phyloP scores from a whole-genome alignment of 2,113 vertebrate species.

The Aviceda subcristata region DNA sequence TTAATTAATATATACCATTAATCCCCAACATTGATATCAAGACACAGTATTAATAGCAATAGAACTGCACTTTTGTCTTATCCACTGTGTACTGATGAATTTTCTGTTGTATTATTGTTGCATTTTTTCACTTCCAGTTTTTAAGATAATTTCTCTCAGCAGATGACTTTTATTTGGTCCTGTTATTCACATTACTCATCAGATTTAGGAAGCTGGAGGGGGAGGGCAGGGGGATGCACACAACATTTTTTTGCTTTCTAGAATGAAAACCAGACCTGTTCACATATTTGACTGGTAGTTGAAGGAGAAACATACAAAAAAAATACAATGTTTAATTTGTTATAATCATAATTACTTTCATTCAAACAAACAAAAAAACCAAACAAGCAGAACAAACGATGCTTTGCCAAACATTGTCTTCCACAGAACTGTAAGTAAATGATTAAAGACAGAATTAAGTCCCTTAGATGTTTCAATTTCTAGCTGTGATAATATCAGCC shows the following conservation, averaged over 20 bases:
- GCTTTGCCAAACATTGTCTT: conserved; percentile 27
- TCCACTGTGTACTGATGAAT: not conserved
- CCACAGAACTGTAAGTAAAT: conserved; percentile 9
- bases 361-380: conserved; percentile 25
- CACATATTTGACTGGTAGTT: not conserved
- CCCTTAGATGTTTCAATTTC: not conserved
- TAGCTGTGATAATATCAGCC: conserved; percentile 31
- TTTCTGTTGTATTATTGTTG: not conserved
- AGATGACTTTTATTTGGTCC: not conserved
- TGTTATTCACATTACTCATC: not conserved
- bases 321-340: conserved; percentile 37
- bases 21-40: not conserved
- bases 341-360: conserved; percentile 41
- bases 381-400: conserved; percentile 2
- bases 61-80: not conserved
- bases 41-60: not conserved
- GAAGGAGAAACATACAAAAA: conserved; percentile 13
- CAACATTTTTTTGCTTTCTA: not conserved
- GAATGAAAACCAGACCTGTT: not conserved
- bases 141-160: not conserved
- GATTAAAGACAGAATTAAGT: conserved; percentile 32
- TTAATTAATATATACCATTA: not conserved
- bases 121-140: not conserved
- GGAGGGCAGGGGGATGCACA: fast-evolving
- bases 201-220: not conserved